These are phyloP conservation scores for Sebastes paucispinis DNA, from an alignment of 2,797 vertebrate species.

Conservation along the genomic window DNA sequence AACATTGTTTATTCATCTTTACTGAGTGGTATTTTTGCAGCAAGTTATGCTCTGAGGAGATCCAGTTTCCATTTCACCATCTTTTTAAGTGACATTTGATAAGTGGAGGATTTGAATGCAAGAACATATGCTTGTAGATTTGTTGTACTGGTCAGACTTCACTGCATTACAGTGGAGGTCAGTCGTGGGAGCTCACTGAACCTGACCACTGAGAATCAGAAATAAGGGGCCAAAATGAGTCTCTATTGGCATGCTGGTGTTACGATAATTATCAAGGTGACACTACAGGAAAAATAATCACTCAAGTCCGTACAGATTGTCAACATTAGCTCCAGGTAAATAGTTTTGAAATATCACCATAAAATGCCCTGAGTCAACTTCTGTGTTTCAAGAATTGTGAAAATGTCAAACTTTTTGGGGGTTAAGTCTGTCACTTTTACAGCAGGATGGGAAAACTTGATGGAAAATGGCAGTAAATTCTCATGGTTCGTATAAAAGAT, in stretches of 20 bases:
- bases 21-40: conserved; percentile 48
- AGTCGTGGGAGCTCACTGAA: background rate
- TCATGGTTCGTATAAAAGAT: background rate
- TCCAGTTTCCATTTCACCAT: conserved; percentile 2
- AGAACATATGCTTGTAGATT: background rate
- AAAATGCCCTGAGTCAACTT: background rate
- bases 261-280: background rate
- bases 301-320: background rate
- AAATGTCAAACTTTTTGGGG: background rate
- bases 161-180: conserved; percentile 1
- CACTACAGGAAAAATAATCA: background rate
- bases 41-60: conserved; percentile 43
- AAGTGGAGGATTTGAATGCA: background rate
- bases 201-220: background rate
- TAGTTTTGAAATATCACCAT: background rate
- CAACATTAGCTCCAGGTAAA: background rate
- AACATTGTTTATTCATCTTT: conserved; percentile 56
- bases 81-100: conserved; percentile 30
- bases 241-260: background rate
- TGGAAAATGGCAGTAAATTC: conserved; percentile 10
- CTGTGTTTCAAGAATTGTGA: background rate
- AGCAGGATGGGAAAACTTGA: background rate
- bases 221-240: background rate
- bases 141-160: background rate
- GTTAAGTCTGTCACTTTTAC: background rate